Evolutionary conservation across 2,888 invertebrate genomes (phyloP).

Genomic region (Coenonympha arcania): DNA sequence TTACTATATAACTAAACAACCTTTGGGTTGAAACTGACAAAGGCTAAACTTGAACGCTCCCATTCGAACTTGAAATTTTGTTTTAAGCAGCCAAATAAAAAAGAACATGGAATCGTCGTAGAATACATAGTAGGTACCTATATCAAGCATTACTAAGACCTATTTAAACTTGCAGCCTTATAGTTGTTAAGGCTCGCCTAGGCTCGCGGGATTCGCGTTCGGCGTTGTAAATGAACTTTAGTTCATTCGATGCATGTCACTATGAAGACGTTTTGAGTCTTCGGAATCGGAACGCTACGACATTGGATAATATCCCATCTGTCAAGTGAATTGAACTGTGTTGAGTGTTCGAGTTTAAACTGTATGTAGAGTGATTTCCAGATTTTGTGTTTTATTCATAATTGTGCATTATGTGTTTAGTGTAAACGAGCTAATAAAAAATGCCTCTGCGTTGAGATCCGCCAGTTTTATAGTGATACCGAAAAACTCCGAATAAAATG

Average conservation of each 20-base stretch:
- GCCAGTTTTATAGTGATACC: constrained; percentile 41
- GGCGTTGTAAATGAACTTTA: constrained; percentile 28
- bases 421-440: constrained; percentile 38
- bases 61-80: background rate
- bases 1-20: no score
- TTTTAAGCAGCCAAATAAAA: background rate
- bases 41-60: background rate
- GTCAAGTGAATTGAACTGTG: constrained; percentile 57
- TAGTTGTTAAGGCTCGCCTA: background rate
- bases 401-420: constrained; percentile 40
- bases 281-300: constrained; percentile 54
- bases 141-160: no score
- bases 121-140: background rate
- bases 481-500: constrained; percentile 53
- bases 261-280: constrained; percentile 46
- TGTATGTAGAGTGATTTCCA: constrained; percentile 26
- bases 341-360: constrained; percentile 22
- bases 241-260: constrained; percentile 54
- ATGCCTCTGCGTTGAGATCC: constrained; percentile 41
- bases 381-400: constrained; percentile 34
- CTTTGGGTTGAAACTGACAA: no score
- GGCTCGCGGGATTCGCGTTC: constrained; percentile 1
- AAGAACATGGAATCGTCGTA: background rate
- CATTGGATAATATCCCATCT: no score
- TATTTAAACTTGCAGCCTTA: background rate